Percentiles rank a stretch among this genome's conserved stretches.
phyloP scores from a whole-genome alignment of 2,888 invertebrate species.

The Cephus sareptanus region DNA sequence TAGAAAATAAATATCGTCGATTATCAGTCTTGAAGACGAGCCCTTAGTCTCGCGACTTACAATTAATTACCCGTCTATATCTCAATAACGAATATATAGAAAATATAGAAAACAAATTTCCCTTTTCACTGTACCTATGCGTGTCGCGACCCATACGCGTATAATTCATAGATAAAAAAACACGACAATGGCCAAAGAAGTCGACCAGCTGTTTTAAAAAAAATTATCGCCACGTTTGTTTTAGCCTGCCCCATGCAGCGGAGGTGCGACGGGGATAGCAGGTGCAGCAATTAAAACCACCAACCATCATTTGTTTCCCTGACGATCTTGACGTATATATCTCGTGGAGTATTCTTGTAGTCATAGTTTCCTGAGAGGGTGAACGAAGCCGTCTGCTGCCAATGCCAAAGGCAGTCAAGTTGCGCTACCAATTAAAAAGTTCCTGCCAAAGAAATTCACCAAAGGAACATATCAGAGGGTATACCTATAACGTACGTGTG shows the following conservation, averaged over 20 bases:
- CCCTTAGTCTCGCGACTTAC: background rate
- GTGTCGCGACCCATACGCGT: background rate
- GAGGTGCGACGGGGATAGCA: constrained; percentile 32
- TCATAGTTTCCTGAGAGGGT: constrained; percentile 44
- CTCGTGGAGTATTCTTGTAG: constrained; percentile 46
- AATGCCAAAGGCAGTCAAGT: background rate
- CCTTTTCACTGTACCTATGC: background rate
- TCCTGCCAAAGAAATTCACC: background rate
- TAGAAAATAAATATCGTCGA: constrained; percentile 56
- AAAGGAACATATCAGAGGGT: background rate
- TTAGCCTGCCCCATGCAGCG: constrained; percentile 17
- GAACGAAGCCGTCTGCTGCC: constrained; percentile 3
- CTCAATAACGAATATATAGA: background rate
- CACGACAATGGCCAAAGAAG: constrained; percentile 12
- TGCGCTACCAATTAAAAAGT: background rate
- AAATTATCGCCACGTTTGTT: constrained; percentile 33
- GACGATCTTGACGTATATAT: constrained; percentile 46
- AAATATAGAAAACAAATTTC: background rate
- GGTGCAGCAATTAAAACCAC: constrained; percentile 60
- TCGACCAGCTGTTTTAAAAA: constrained; percentile 46
- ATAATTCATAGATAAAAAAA: background rate
- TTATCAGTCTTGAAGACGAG: constrained; percentile 16
- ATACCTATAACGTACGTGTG: background rate
- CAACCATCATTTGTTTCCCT: constrained; percentile 52
- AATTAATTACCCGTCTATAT: background rate